Evolutionary conservation across 2,113 vertebrate species (phyloP).

Genomic region (Trochalopteron elliotii): DNA sequence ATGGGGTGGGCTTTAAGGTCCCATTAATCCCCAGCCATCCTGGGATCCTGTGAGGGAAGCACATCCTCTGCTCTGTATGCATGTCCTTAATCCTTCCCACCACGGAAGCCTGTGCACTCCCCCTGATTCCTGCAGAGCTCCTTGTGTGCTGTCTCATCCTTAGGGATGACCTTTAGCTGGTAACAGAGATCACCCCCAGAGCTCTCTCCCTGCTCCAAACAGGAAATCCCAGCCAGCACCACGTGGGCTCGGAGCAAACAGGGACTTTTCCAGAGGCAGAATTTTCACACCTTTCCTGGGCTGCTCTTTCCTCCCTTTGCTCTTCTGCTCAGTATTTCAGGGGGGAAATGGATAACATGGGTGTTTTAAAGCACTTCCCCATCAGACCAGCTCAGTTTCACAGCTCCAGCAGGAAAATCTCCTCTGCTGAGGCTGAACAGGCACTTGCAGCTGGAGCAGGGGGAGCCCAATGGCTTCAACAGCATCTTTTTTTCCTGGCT

Average conservation of each 20-base stretch:
- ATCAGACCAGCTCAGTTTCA: neutral
- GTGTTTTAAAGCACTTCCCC: neutral
- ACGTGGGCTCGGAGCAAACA: fast-evolving
- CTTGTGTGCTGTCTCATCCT: neutral
- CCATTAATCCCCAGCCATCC: neutral
- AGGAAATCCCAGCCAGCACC: neutral
- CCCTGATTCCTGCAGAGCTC: fast-evolving
- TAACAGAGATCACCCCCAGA: neutral
- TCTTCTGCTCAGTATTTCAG: neutral
- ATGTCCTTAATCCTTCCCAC: fast-evolving
- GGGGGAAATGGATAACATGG: neutral
- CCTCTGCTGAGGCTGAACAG: neutral
- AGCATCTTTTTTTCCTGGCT: constrained; percentile 40
- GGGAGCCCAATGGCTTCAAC: neutral
- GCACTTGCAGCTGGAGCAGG: neutral
- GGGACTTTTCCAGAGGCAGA: neutral
- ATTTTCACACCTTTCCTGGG: neutral
- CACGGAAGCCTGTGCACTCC: fast-evolving
- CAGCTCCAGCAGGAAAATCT: neutral
- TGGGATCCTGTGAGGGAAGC: neutral
- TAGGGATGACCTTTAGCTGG: neutral
- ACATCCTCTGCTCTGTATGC: fast-evolving
- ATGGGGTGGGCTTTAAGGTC: fast-evolving
- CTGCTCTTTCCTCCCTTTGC: neutral
- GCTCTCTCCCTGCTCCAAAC: neutral